Percentiles rank a stretch among this genome's conserved stretches.
Evolutionary conservation across 2,888 invertebrate species (phyloP).

Genomic region (Sminthurinus aureus): DNA sequence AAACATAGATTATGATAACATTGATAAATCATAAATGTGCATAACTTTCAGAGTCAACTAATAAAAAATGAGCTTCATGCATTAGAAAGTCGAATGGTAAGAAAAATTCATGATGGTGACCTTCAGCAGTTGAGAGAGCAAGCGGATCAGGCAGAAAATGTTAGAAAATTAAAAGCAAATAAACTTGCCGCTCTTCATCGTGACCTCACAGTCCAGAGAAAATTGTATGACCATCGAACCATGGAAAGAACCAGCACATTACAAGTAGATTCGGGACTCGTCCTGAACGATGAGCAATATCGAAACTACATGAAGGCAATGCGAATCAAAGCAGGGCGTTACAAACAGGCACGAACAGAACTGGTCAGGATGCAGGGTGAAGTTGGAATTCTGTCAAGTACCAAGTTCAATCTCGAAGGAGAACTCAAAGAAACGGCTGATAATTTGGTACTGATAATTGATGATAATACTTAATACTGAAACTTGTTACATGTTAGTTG

Average conservation of each 20-base stretch:
- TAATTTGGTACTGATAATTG: neutral
- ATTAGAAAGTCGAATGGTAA: constrained; percentile 22
- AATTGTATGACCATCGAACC: constrained; percentile 23
- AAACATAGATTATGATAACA: too few species aligned
- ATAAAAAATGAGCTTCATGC: constrained; percentile 19
- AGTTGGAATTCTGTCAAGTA: constrained; percentile 30
- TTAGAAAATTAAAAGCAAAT: constrained; percentile 1
- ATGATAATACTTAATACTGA: too few species aligned
- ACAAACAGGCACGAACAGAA: constrained; percentile 28
- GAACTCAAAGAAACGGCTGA: constrained; percentile 21
- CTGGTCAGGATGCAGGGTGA: constrained; percentile 33
- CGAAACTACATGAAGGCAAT: constrained; percentile 29
- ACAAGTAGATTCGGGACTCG: neutral
- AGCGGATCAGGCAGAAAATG: constrained; percentile 16
- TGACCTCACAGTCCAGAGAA: constrained; percentile 19
- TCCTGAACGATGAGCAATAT: constrained; percentile 30
- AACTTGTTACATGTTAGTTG: neutral
- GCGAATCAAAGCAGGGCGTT: constrained; percentile 26
- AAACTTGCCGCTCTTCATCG: constrained; percentile 18
- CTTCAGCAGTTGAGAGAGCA: constrained; percentile 32
- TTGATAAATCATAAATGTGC: too few species aligned
- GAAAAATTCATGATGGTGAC: constrained; percentile 30
- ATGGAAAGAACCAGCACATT: constrained; percentile 3
- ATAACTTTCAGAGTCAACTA: constrained; percentile 18
- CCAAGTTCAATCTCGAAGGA: constrained; percentile 37